phyloP scores from a whole-genome alignment of 2,888 invertebrate genomes.

The Meliscaeva auricollis region DNA sequence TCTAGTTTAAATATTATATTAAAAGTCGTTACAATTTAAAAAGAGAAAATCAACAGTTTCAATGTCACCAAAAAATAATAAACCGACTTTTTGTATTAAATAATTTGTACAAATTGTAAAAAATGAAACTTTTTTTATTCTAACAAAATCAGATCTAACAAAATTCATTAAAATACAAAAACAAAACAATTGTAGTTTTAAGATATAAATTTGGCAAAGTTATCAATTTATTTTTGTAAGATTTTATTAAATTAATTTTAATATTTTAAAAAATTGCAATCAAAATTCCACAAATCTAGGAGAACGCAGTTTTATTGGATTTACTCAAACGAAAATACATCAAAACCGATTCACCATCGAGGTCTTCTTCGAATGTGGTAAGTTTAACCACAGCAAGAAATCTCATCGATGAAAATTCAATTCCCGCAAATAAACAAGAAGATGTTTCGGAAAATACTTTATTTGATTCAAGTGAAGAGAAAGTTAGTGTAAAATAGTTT shows the following conservation, averaged over 20 bases:
- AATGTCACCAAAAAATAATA: not conserved
- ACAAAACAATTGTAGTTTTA: not conserved
- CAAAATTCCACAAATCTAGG: slow-evolving; percentile 55
- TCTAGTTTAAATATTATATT: not conserved
- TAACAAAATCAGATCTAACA: slow-evolving; percentile 35
- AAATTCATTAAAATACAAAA: slow-evolving; percentile 9
- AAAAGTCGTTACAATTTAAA: not conserved
- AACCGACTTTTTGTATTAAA: slow-evolving; percentile 2
- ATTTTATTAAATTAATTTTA: not conserved
- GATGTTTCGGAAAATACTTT: slow-evolving; percentile 58
- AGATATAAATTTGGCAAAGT: not conserved
- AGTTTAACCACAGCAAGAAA: slow-evolving; percentile 78
- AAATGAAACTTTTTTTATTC: slow-evolving; percentile 2
- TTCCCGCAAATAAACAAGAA: slow-evolving; percentile 31
- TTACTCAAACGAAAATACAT: slow-evolving; percentile 78
- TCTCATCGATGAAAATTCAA: slow-evolving; percentile 69
- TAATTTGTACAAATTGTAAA: slow-evolving; percentile 41
- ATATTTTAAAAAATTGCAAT: not conserved
- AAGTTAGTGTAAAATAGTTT: no score
- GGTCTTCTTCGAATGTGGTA: slow-evolving; percentile 78
- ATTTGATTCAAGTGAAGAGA: slow-evolving; percentile 62
- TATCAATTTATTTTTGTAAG: not conserved
- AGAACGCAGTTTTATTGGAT: slow-evolving; percentile 77
- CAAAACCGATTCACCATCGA: slow-evolving; percentile 77
- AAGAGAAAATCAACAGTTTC: not conserved